Base-by-base conservation (phyloP, 2,797 vertebrate genomes). In the Uromys caudimaculatus region DNA sequence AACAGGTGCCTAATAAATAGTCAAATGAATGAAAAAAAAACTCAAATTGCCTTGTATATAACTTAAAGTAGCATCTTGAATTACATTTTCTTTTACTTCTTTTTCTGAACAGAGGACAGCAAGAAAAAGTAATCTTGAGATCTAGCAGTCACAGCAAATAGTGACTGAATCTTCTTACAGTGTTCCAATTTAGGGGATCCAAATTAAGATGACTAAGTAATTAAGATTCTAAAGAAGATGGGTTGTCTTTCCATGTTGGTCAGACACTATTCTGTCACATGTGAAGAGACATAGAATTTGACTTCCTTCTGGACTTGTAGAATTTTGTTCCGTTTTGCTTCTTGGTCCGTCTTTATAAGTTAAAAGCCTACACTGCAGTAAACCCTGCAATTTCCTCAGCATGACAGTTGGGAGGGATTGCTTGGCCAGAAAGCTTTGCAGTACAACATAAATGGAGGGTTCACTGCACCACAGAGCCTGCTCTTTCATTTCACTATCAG, bases 401-500 rank as follows among this genome's bases (percentile, higher is more conserved):
- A 35, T 76, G 95, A 96, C 75, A 91, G 75, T 91, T 73, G 83
- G 88, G 69, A 94, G 67, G 91, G 95, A 95, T 86, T 58, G 2
- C 62, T 44, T 62, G 84, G 94, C 60, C 85, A 69, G 93, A 95
- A 95, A 95, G 78, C 56, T 94, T 82, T 83, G 67, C 90, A 89
- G 69, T 44, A 60, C 27, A 87, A 52, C 50, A 73, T 75, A 95
- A 97, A 94, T 84, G 94, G 83, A 92, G 81, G 64, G 71, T 93
- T 96, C 52, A 60, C n/a, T 62, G 44, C 38, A 24, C 64, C 10
- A 24, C 71, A 64, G 76, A 62, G 79, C 67, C 35, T 82, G 73
- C 82, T 95, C 95, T 96, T 97, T 96, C 94, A 93, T 95, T 97
- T 96, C 62, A 58, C 84, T 85, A 62, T 92, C 91, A 97, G 87